Conservation (phyloP, 2,888 invertebrate species). For the Volucella inanis region DNA sequence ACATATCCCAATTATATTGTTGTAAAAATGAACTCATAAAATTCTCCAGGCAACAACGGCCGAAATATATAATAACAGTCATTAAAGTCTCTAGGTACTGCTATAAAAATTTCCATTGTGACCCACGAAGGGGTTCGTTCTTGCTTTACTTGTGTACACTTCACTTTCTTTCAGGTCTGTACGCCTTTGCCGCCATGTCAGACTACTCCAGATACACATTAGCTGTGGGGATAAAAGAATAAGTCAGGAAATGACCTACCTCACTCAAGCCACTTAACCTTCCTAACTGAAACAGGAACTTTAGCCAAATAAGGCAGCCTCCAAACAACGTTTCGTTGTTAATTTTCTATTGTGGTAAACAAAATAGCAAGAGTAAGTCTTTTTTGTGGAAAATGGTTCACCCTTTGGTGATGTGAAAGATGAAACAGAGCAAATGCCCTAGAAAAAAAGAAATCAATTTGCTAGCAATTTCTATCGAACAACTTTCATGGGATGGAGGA, state of each 20-base stretch:
- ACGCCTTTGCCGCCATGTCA: constrained; percentile 1
- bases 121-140: constrained; percentile 27
- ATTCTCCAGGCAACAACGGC: background rate
- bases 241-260: constrained; percentile 16
- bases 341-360: too few relatives aligned
- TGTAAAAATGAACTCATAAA: constrained; percentile 31
- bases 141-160: background rate
- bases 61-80: constrained; percentile 46
- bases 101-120: constrained; percentile 29
- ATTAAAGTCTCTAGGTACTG: constrained; percentile 42
- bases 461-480: too few relatives aligned
- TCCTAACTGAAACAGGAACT: constrained; percentile 22
- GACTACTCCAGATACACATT: background rate
- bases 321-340: too few relatives aligned
- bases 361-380: too few relatives aligned
- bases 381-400: too few relatives aligned
- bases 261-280: background rate
- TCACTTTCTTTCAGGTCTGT: constrained; percentile 17
- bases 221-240: constrained; percentile 4
- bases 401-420: too few relatives aligned
- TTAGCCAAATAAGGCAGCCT: too few relatives aligned
- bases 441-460: too few relatives aligned
- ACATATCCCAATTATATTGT: constrained; percentile 4
- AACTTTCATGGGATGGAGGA: too few relatives aligned
- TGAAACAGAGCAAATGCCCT: too few relatives aligned